phyloP scores from a whole-genome alignment of 2,113 vertebrate species.

The Tragulus kanchil region DNA sequence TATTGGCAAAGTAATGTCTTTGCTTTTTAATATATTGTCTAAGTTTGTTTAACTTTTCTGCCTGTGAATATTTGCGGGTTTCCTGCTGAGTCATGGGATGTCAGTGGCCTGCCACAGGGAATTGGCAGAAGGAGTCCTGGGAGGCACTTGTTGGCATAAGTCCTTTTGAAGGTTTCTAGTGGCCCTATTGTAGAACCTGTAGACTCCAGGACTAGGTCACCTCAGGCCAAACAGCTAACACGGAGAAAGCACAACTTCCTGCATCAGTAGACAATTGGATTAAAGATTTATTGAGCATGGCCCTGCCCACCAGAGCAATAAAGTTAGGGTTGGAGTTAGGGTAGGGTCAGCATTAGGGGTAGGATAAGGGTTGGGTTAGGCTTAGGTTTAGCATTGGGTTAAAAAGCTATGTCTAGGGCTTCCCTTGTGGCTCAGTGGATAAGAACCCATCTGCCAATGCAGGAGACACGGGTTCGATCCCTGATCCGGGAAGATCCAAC shows the following conservation, averaged over 20 bases:
- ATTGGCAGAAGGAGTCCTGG: background rate
- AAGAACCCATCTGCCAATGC: too few species aligned
- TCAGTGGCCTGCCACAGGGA: background rate
- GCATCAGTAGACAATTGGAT: background rate
- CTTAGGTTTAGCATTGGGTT: too few species aligned
- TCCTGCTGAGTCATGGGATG: background rate
- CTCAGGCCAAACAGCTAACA: background rate
- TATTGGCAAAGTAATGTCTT: background rate
- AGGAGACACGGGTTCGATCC: too few species aligned
- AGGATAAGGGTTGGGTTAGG: too few species aligned
- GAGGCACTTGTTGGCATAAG: background rate
- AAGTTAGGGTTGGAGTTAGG: too few species aligned
- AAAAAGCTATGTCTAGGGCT: too few species aligned
- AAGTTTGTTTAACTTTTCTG: background rate
- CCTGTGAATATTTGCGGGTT: background rate
- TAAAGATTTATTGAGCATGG: background rate
- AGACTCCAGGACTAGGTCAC: background rate
- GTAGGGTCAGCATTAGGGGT: too few species aligned
- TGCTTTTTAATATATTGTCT: background rate
- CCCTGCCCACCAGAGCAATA: background rate
- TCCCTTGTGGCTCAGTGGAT: too few species aligned
- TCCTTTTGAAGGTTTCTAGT: background rate
- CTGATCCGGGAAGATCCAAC: too few species aligned
- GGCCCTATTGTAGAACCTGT: background rate
- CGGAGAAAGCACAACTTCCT: background rate